phyloP scores from a whole-genome alignment of 2,888 invertebrate genomes.

The Synanthedon andrenaeformis region DNA sequence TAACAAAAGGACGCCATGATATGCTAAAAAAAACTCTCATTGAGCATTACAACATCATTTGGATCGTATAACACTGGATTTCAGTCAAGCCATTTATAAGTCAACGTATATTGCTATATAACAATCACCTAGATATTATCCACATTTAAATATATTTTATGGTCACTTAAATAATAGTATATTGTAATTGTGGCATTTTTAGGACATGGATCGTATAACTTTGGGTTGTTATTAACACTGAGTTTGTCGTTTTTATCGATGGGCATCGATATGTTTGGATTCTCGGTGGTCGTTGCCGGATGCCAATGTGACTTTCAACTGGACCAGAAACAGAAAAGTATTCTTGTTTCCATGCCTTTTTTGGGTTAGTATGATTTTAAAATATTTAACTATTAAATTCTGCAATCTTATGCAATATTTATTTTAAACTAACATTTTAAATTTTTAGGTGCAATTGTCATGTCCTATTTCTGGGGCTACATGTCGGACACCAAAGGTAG shows the following conservation, averaged over 20 bases:
- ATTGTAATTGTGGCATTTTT: neutral
- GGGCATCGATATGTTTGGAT: conserved; percentile 35
- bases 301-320: conserved; percentile 29
- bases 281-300: conserved; percentile 28
- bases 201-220: conserved; percentile 32
- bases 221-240: conserved; percentile 18
- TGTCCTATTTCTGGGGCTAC: conserved; percentile 43
- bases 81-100: too few relatives aligned
- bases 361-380: conserved; percentile 49
- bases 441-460: conserved; percentile 27
- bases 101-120: too few relatives aligned
- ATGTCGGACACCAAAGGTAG: conserved; percentile 38
- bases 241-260: conserved; percentile 22
- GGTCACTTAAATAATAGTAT: neutral
- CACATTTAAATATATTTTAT: too few relatives aligned
- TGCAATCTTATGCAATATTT: too few relatives aligned
- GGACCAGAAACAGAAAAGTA: conserved; percentile 66
- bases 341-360: conserved; percentile 74
- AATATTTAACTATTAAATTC: too few relatives aligned
- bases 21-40: too few relatives aligned
- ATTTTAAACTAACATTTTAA: too few relatives aligned
- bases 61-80: too few relatives aligned
- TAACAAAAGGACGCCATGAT: too few relatives aligned
- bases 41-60: too few relatives aligned
- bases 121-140: too few relatives aligned